These are phyloP conservation scores for Neodon shergylaensis DNA, from an alignment of 2,113 vertebrate genomes.

Conservation along the genomic window DNA sequence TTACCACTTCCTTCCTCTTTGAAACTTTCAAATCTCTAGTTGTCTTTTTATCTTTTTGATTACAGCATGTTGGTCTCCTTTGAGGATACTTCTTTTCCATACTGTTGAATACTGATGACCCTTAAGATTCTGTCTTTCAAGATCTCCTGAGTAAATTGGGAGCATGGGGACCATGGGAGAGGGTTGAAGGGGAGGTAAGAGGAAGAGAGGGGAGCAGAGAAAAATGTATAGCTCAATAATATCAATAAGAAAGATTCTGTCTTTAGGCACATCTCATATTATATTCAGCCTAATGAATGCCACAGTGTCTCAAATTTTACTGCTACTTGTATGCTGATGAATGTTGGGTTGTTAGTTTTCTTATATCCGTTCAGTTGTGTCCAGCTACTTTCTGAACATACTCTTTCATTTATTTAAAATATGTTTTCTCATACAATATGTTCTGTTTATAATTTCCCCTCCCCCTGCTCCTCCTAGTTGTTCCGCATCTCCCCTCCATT, in stretches of 20 bases:
- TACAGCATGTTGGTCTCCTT: not conserved
- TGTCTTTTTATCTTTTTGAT: slow-evolving; percentile 37
- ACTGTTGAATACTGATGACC: not conserved
- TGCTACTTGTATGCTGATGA: not conserved
- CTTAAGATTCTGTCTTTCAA: too few relatives aligned
- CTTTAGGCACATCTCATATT: not conserved
- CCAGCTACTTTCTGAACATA: not conserved
- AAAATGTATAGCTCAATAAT: too few relatives aligned
- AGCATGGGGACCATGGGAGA: too few relatives aligned
- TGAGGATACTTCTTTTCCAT: not conserved
- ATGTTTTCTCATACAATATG: not conserved
- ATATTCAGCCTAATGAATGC: not conserved
- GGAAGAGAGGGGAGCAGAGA: too few relatives aligned
- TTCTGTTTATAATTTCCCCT: not conserved
- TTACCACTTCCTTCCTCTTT: slow-evolving; percentile 58
- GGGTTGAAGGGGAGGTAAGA: too few relatives aligned
- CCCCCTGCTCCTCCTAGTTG: too few relatives aligned
- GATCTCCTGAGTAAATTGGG: too few relatives aligned
- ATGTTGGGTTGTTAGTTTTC: not conserved
- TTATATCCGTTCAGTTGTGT: not conserved
- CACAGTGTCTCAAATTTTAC: not conserved
- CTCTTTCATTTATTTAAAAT: not conserved
- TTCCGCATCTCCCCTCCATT: not conserved
- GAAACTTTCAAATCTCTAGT: slow-evolving; percentile 27
- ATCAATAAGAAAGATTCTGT: not conserved